These are phyloP conservation scores for Scaptomyza montana DNA, from an alignment of 1,140 invertebrate genomes.

Conservation along the genomic window DNA sequence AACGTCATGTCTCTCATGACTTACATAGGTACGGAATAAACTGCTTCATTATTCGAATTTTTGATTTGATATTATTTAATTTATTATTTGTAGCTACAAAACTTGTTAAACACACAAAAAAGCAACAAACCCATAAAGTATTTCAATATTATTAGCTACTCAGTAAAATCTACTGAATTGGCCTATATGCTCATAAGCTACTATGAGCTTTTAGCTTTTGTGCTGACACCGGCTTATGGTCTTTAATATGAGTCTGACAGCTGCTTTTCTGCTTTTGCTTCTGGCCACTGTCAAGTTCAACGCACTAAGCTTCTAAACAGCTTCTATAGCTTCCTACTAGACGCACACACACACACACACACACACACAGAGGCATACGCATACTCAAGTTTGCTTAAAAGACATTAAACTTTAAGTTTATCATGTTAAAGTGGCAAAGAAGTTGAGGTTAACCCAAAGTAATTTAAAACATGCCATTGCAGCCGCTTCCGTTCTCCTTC, in stretches of 20 bases:
- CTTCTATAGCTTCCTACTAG: slow-evolving; percentile 24
- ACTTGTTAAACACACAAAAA: not conserved
- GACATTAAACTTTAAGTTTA: slow-evolving; percentile 73
- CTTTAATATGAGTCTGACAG: slow-evolving; percentile 5
- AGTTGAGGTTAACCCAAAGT: slow-evolving; percentile 65
- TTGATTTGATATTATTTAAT: no score
- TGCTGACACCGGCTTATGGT: not conserved
- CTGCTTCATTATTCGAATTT: no score
- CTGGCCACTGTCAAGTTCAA: slow-evolving; percentile 52
- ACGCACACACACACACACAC: slow-evolving; percentile 8
- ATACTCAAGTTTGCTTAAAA: slow-evolving; percentile 58
- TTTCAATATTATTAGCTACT: slow-evolving; percentile 1
- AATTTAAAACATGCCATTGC: slow-evolving; percentile 42
- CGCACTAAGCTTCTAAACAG: slow-evolving; percentile 24
- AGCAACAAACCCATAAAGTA: not conserved
- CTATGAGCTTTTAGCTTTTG: slow-evolving; percentile 13
- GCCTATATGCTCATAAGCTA: not conserved
- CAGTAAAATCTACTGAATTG: not conserved
- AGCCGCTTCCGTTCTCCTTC: not conserved
- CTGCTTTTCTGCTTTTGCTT: slow-evolving; percentile 19
- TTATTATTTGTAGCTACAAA: no score
- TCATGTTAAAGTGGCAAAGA: slow-evolving; percentile 31
- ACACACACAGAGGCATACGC: no score
- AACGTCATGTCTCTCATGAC: no score
- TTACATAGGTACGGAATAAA: no score